Base-by-base conservation (phyloP, 2,797 vertebrate genomes). In the Poecilia wingei region DNA sequence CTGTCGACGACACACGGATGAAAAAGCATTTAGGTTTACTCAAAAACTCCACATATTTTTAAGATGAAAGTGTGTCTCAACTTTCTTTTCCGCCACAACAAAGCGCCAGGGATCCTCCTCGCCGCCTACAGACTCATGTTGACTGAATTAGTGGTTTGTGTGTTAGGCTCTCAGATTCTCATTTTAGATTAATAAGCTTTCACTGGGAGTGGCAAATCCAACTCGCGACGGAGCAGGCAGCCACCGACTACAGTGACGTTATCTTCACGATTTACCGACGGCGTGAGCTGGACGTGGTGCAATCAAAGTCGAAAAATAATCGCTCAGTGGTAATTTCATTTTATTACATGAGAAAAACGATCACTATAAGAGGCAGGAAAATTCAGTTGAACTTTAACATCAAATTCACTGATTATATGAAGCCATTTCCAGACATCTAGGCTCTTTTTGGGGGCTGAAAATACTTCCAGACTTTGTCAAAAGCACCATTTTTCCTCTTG, bases 21-120 rank as follows among this genome's bases (percentile, higher is more conserved):
- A 66, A 74, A 69, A 79, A 39, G 39, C 47, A 22, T 81, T 16
- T 22, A 64, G 28, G 70, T 51, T 71, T 75, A n/a, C 7, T 8
- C 14, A 43, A 22, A 25, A 57, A 31, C 20, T 69, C 25, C 22
- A 43, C 39, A 12, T 43, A 41, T n/a, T 12, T 43, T 39, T 13
- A 69, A 41, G n/a, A 69, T n/a, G 4, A 41, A 68, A 25, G 20
- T 25, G 20, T n/a, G 22, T 45, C 25, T 43, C 12, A 43, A 6
- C 10, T 43, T n/a, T 25, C 66, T n/a, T 69, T 12, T 0, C 2
- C 41, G 1, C 41, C 39, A 45, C 39, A 43, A 43, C 41, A 43
- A 43, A 39, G 36, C 9, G 36, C 22, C 36, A 41, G 36, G 72
- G n/a, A 72, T 46, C 28, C 28, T 22, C 28, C 16, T 49, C 46